These are phyloP conservation scores for Lepas anatifera DNA, from an alignment of 2,888 invertebrate species.

Conservation along the genomic window DNA sequence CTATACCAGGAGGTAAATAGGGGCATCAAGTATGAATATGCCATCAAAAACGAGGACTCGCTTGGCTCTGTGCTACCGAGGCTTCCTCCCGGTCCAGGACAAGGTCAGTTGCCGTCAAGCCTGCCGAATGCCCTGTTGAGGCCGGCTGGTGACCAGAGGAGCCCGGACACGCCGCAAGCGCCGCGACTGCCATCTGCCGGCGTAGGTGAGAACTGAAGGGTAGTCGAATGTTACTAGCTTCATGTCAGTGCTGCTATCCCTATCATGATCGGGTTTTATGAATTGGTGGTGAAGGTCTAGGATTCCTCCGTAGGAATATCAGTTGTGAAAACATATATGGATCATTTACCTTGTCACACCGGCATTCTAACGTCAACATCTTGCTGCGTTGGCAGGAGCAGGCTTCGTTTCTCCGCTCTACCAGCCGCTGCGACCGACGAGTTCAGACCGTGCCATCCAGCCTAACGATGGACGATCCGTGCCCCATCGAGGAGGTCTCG, in stretches of 20 bases:
- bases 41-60: slow-evolving; percentile 34
- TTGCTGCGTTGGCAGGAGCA: slow-evolving; percentile 26
- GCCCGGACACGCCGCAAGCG: neutral
- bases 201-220: no score
- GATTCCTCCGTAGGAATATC: no score
- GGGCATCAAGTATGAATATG: slow-evolving; percentile 77
- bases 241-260: no score
- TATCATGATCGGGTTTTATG: no score
- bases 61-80: slow-evolving; percentile 31
- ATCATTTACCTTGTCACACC: no score
- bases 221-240: no score
- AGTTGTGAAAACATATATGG: no score
- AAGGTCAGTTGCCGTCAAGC: slow-evolving; percentile 12
- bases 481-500: no score
- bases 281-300: no score
- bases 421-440: neutral
- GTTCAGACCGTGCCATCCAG: no score
- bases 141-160: neutral
- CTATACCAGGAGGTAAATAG: slow-evolving; percentile 70
- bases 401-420: neutral
- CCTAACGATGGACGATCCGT: no score
- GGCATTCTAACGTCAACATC: no score
- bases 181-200: neutral
- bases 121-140: neutral
- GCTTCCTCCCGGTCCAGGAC: slow-evolving; percentile 26